phyloP scores from a whole-genome alignment of 2,797 vertebrate genomes.

The Paramormyrops hopkinsi region DNA sequence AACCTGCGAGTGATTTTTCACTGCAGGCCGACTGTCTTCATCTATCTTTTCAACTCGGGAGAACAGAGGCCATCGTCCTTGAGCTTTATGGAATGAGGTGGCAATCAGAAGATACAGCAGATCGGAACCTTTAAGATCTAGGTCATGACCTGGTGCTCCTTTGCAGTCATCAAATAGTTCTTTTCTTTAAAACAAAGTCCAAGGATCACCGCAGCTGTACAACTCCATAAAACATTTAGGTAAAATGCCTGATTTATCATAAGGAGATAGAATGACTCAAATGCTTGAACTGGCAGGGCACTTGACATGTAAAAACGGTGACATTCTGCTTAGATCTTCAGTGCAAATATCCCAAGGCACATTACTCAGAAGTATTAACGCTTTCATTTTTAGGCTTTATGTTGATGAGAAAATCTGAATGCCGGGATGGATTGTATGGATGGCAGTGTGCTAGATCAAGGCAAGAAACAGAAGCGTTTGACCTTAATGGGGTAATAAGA shows the following conservation, averaged over 20 bases:
- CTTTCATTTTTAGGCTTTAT: background rate
- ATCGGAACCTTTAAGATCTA: background rate
- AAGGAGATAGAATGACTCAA: background rate
- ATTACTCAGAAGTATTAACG: background rate
- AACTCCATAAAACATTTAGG: background rate
- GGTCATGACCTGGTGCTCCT: background rate
- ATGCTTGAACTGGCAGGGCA: background rate
- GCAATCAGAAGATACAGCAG: background rate
- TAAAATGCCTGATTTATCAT: background rate
- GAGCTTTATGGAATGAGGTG: background rate
- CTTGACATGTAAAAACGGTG: background rate
- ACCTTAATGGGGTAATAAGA: background rate
- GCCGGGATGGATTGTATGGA: background rate
- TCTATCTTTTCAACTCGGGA: constrained; percentile 38
- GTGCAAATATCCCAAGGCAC: background rate
- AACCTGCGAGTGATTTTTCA: constrained; percentile 60
- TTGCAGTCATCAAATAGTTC: background rate
- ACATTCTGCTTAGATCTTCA: background rate
- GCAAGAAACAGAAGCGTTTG: background rate
- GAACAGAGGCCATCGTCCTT: background rate
- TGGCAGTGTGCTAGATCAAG: background rate
- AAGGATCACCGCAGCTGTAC: background rate
- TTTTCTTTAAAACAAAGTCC: background rate
- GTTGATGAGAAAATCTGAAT: background rate
- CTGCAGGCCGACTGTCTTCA: constrained; percentile 42